Conservation (phyloP, 2,113 vertebrate genomes). For the Rana temporaria region DNA sequence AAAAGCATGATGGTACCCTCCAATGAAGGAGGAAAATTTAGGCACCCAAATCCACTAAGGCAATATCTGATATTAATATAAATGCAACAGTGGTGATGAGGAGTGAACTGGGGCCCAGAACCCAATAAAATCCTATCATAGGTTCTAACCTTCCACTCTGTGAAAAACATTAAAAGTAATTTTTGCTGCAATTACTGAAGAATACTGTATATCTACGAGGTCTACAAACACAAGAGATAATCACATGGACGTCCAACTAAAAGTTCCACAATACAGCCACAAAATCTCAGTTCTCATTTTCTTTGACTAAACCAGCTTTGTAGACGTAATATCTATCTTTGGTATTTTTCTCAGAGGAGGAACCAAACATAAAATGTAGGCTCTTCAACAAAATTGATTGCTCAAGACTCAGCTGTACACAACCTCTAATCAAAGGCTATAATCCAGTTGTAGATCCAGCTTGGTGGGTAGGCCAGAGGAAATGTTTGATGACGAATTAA, state of each 20-base stretch:
- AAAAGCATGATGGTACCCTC: no score
- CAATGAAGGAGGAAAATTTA: no score
- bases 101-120: no score
- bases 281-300: conserved; percentile 20
- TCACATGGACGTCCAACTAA: neutral
- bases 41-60: no score
- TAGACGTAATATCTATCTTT: neutral
- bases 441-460: neutral
- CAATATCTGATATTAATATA: no score
- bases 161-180: no score
- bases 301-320: neutral
- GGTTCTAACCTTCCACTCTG: no score
- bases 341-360: neutral
- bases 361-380: neutral
- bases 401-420: neutral
- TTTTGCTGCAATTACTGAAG: no score
- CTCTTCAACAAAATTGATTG: neutral
- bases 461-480: neutral
- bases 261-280: neutral
- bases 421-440: neutral
- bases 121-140: no score
- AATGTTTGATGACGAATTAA: neutral
- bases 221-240: no score
- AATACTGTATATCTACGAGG: no score
- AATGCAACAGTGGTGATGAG: no score